Conservation (phyloP, 2,888 invertebrate species). For the Tinea pellionella region DNA sequence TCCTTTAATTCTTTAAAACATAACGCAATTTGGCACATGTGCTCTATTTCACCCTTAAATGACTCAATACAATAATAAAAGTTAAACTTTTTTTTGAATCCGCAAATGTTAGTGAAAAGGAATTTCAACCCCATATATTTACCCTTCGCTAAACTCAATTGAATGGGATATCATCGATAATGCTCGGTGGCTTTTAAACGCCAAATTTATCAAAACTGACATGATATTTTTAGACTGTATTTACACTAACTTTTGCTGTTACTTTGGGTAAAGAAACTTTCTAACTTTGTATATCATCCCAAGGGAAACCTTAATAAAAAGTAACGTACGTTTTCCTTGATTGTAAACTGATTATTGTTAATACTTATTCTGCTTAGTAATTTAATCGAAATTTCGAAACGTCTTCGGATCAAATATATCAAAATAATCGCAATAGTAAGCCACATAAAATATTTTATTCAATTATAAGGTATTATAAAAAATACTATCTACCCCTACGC, state of each 20-base stretch:
- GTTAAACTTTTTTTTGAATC: constrained; percentile 47
- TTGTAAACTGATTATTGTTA: too few relatives aligned
- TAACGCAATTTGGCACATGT: constrained; percentile 13
- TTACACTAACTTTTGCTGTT: constrained; percentile 4
- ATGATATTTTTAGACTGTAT: constrained; percentile 19
- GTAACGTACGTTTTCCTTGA: too few relatives aligned
- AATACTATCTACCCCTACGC: too few relatives aligned
- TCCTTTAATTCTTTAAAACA: neutral
- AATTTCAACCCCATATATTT: constrained; percentile 31
- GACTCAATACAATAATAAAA: constrained; percentile 25
- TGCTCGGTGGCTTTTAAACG: constrained; percentile 40
- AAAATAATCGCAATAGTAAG: too few relatives aligned
- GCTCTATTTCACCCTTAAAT: constrained; percentile 15
- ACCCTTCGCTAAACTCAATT: constrained; percentile 42
- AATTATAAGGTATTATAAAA: too few relatives aligned
- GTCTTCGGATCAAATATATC: too few relatives aligned
- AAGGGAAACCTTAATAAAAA: too few relatives aligned
- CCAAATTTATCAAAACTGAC: constrained; percentile 34
- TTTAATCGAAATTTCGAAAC: too few relatives aligned
- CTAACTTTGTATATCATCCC: too few relatives aligned
- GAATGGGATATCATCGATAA: constrained; percentile 24
- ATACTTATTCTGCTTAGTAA: too few relatives aligned
- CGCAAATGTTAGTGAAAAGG: constrained; percentile 31
- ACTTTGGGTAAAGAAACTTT: neutral
- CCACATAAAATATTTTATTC: too few relatives aligned